Conservation (phyloP, 2,113 vertebrate genomes). For the Cyphomyrus plagiostoma region DNA sequence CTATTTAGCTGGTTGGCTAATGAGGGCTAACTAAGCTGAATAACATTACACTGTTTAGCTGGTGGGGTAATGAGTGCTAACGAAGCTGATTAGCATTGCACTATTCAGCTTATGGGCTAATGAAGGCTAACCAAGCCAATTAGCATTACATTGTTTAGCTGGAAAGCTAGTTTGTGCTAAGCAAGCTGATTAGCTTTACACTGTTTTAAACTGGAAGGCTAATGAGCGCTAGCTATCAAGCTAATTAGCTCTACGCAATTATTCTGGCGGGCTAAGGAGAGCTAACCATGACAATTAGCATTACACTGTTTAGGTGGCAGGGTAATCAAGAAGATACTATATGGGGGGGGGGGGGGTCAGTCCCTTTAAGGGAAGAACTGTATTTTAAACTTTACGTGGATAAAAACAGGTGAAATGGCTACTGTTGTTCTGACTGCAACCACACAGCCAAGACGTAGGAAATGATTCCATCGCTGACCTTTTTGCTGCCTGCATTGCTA, state of each 20-base stretch:
- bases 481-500: background rate
- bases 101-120: background rate
- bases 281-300: background rate
- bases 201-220: background rate
- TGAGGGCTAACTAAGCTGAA: background rate
- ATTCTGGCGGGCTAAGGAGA: background rate
- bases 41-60: background rate
- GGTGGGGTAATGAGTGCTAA: background rate
- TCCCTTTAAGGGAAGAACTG: background rate
- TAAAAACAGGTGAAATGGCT: background rate
- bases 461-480: background rate
- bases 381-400: background rate
- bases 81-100: background rate
- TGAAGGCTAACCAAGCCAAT: background rate
- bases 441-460: background rate
- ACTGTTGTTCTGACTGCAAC: background rate
- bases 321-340: background rate
- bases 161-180: background rate
- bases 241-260: background rate
- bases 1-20: background rate
- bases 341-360: background rate
- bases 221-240: background rate
- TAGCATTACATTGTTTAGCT: background rate
- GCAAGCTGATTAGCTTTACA: background rate
- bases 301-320: background rate